Evolutionary conservation across 92 coral and sea anemone genomes (phyloP), one percentile per base, ranked within the genome.

Genomic region (Muricea muricata): DNA sequence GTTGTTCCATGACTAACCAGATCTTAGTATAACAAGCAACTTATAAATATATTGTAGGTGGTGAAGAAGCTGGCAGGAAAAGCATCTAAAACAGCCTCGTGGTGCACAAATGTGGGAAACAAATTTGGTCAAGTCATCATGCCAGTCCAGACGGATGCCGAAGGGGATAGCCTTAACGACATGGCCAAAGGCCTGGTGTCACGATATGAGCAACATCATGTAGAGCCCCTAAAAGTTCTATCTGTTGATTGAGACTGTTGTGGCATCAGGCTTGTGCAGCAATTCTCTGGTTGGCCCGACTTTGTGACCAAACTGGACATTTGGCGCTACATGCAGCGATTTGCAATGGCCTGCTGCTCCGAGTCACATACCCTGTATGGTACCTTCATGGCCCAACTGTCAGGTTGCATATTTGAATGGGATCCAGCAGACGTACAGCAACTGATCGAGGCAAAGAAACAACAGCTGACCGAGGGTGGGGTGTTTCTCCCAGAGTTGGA

Each of bases 301-400:
- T 55, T 20, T 6, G 6, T 21, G n/a, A 39, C 66, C 40, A 79
- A 41, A 7, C 75, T 83, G 18, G 80, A 88, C 58, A 79, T 73
- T 33, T 88, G 88, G 85, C 81, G 65, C 78, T 88, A 60, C 73
- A 88, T 88, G 85, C 79, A 13, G 1, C 88, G 77, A 26, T 34
- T 88, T 25, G 91, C 81, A 13, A 30, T 35, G 14, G 91, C 84
- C 85, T 88, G 91, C 56, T 60, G 73, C 46, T 78, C 91, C 48
- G 91, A 76, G 25, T 88, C 91, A 4, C 91, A 88, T 76, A 79
- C 88, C 6, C 26, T 88, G 66, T 83, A 83, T 75, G 81, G 66
- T 14, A 83, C 85, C 35, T 84, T 88, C 79, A 84, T 75, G 91
- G 88, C 88, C 11, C 40, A 65, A 17, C 45, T 83, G 79, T 76